phyloP scores from a whole-genome alignment of 2,797 vertebrate species.

The Cossypha dichroa region DNA sequence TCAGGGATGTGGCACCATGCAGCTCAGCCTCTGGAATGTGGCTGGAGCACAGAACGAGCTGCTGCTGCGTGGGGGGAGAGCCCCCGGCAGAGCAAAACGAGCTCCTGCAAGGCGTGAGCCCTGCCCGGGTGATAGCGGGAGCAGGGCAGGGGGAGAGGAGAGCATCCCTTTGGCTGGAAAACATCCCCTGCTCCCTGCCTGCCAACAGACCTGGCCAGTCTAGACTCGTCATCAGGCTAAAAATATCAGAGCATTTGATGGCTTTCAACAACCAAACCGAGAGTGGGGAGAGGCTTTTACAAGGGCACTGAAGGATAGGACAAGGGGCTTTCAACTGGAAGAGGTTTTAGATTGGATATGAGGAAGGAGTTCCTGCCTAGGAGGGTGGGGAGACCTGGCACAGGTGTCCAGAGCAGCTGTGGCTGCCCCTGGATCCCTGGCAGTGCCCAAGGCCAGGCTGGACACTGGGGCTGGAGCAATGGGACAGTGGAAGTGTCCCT shows the following conservation, averaged over 20 bases:
- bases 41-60: neutral
- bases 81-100: neutral
- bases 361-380: neutral
- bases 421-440: neutral
- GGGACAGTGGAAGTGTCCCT: too few relatives aligned
- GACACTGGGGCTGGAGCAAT: too few relatives aligned
- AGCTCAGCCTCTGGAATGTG: slow-evolving; percentile 57
- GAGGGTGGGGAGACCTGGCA: neutral
- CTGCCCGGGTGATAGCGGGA: too few relatives aligned
- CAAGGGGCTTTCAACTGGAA: neutral
- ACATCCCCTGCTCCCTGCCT: neutral
- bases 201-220: neutral
- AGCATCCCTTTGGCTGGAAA: too few relatives aligned
- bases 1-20: slow-evolving; percentile 83
- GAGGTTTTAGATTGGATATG: neutral
- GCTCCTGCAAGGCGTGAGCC: rapidly evolving
- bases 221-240: neutral
- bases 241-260: neutral
- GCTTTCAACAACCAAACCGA: neutral
- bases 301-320: neutral
- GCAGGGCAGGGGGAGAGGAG: too few relatives aligned
- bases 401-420: neutral
- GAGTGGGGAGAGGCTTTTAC: neutral
- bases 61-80: neutral
- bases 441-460: neutral